Evolutionary conservation across 2,797 vertebrate genomes (phyloP), one percentile per base, ranked within the genome.

Genomic region (Tinamus major): DNA sequence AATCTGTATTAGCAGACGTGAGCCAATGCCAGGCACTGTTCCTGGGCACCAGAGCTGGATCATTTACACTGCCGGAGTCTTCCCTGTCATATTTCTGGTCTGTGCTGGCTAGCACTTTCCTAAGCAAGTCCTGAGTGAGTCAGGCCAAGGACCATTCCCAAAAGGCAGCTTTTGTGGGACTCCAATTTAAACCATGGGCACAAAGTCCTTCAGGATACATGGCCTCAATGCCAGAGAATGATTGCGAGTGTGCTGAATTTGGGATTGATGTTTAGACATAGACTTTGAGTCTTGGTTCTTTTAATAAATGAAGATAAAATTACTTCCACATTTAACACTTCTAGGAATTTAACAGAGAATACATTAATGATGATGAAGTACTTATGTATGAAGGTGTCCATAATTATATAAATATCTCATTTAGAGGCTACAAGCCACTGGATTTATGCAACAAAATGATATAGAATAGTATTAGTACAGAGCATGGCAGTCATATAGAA

Each of bases 271-370:
- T 46, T 13, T 62, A 58, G 29, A 33, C 4, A 55, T n/a, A 72
- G 75, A 39, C 20, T 85, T 76, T 17, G 19, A 77, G 27, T 59
- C 56, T 87, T 79, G 6, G 10, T 90, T 89, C 18, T 84, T 79
- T 61, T 72, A 79, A 42, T 69, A 85, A 80, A 80, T 64, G 65
- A 74, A 67, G 15, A 48, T 67, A 41, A 23, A 87, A 93, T 13
- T 80, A 20, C 42, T 95, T 87, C 26, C 9, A 77, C 23, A 35
- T 10, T 10, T 46, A 79, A 61, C 6, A 26, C 4, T 89, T 90
- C 9, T 13, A 79, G 26, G 29, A 71, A 4, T 26, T 65, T 64
- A 74, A 56, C 23, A 87, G 71, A 82, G 89, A 85, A 67, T 58
- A 46, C 4, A 20, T 14, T 33, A n/a, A 74, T 42, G 59, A 39